Evolutionary conservation across 1,140 invertebrate genomes (phyloP).

Genomic region (Nymphalis io): DNA sequence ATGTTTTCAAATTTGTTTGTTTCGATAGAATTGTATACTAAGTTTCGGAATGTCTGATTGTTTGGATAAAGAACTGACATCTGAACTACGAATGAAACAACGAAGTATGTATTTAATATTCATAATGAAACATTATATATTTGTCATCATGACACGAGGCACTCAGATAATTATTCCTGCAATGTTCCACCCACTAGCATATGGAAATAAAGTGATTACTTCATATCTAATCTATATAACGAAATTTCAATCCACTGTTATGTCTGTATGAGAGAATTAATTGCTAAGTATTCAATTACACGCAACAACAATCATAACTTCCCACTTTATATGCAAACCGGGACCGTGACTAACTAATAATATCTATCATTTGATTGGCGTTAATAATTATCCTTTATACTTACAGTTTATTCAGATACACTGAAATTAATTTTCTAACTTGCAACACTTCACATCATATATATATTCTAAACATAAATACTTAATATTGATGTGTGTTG

Average conservation of each 20-base stretch:
- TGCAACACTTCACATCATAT: background rate
- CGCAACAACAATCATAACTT: conserved; percentile 3
- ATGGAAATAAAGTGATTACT: conserved; percentile 7
- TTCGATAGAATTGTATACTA: no score
- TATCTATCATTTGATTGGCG: conserved; percentile 2
- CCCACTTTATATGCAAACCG: conserved; percentile 9
- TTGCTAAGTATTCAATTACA: conserved; percentile 12
- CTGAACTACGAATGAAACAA: no score
- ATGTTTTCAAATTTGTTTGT: no score
- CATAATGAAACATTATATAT: background rate
- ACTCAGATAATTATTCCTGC: background rate
- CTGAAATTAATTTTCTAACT: conserved; percentile 1
- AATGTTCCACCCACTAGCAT: background rate
- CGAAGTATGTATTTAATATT: no score
- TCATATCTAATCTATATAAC: conserved; percentile 3
- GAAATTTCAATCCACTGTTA: background rate
- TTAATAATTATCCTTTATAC: background rate
- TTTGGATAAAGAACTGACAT: no score
- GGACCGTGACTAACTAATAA: background rate
- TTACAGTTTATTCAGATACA: background rate
- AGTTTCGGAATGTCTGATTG: no score
- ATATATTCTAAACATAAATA: background rate
- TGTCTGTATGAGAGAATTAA: conserved; percentile 10
- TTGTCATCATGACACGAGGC: background rate
- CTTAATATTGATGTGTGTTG: no score